phyloP scores from a whole-genome alignment of 1,140 invertebrate species.

The Antheraea mylitta region DNA sequence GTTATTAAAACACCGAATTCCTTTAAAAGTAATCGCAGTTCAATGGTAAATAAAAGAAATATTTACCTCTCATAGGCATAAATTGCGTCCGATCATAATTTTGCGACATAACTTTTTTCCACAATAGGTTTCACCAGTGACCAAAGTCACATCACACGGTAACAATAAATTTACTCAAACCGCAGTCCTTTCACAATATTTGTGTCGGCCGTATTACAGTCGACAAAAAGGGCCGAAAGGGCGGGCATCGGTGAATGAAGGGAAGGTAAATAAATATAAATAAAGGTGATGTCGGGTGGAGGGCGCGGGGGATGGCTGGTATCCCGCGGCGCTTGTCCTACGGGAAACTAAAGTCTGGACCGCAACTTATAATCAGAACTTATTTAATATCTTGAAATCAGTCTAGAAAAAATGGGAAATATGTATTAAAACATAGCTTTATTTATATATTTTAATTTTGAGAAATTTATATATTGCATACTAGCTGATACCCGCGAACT shows the following conservation, averaged over 20 bases:
- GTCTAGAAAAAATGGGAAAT: neutral
- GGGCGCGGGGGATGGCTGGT: conserved; percentile 38
- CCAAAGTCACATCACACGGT: conserved; percentile 57
- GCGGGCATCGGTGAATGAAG: conserved; percentile 76
- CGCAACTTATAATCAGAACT: neutral
- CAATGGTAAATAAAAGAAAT: neutral
- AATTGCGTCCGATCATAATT: neutral
- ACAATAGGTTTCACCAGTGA: conserved; percentile 2
- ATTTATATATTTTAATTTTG: too few species aligned
- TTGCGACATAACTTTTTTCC: neutral
- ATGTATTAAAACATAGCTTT: too few species aligned
- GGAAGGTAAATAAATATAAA: conserved; percentile 79
- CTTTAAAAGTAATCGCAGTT: neutral
- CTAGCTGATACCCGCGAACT: too few species aligned
- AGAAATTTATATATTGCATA: too few species aligned
- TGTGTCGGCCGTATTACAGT: conserved; percentile 62
- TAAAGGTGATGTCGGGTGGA: conserved; percentile 65
- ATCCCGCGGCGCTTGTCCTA: conserved; percentile 63
- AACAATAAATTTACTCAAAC: conserved; percentile 74
- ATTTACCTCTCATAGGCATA: neutral
- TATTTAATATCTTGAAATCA: neutral
- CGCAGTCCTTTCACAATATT: conserved; percentile 76
- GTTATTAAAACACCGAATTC: neutral
- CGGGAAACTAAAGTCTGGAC: conserved; percentile 3
- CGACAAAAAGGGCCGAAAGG: conserved; percentile 77